Percentiles rank a stretch among this genome's conserved stretches.
Evolutionary conservation across 2,113 vertebrate species (phyloP).

Genomic region (Pseudonaja textilis): DNA sequence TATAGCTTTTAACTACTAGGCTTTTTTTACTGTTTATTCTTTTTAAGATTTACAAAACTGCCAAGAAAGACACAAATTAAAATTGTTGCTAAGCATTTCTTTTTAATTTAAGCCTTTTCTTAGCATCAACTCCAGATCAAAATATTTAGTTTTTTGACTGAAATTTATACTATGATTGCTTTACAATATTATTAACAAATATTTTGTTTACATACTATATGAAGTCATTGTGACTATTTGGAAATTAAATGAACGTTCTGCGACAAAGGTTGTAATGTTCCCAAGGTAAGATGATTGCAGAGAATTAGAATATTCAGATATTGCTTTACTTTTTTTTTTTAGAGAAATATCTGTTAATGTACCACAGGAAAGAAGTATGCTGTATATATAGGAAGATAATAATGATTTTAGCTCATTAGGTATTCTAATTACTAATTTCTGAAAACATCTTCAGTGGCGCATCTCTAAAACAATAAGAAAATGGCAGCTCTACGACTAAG

Average conservation of each 20-base stretch:
- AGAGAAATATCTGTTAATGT: neutral
- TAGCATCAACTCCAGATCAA: neutral
- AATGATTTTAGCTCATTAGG: neutral
- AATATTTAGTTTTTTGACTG: neutral
- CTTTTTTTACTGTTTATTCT: neutral
- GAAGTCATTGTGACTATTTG: slow-evolving; percentile 16
- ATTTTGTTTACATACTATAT: neutral
- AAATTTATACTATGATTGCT: neutral
- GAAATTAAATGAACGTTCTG: slow-evolving; percentile 5
- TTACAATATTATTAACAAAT: neutral
- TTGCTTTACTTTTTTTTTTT: neutral
- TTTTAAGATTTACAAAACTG: neutral
- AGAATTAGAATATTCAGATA: slow-evolving; percentile 10
- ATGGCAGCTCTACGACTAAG: neutral
- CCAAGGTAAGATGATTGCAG: neutral
- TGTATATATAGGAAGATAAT: neutral
- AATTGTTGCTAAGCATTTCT: neutral
- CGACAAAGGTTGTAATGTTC: neutral
- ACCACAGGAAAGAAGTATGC: neutral
- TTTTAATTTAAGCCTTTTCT: neutral
- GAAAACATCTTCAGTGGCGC: neutral
- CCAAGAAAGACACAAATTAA: neutral
- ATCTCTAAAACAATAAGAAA: neutral
- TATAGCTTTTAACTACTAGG: neutral
- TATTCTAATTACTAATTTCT: neutral